Evolutionary conservation across 2,797 vertebrate species (phyloP).

Genomic region (Pitangus sulphuratus): DNA sequence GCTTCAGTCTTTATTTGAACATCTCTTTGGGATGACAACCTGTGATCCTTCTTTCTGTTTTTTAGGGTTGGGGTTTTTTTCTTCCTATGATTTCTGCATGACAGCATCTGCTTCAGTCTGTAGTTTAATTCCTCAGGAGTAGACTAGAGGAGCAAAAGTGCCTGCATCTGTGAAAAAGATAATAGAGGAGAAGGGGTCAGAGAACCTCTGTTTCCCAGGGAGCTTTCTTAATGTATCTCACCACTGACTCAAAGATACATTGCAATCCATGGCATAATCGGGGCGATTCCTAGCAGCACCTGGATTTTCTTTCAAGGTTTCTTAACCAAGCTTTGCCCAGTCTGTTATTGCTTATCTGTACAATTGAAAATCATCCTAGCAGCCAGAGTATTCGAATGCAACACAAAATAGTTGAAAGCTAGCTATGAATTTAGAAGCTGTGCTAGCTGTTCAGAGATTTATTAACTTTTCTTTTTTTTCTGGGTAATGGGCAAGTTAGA

Average conservation of each 20-base stretch:
- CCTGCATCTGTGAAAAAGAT: background rate
- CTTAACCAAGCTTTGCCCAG: background rate
- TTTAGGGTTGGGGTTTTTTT: background rate
- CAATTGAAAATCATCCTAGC: background rate
- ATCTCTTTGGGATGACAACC: background rate
- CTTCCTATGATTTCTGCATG: background rate
- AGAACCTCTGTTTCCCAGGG: background rate
- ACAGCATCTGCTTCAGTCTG: background rate
- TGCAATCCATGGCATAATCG: background rate
- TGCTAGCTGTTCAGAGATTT: background rate
- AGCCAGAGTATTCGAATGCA: background rate
- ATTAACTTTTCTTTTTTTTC: background rate
- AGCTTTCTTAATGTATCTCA: background rate
- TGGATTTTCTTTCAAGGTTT: slow-evolving; percentile 36
- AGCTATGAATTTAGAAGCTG: slow-evolving; percentile 31
- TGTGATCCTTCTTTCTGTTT: background rate
- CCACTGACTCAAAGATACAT: background rate
- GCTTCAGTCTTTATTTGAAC: background rate
- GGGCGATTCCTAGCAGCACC: background rate
- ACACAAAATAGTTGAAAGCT: slow-evolving; percentile 23
- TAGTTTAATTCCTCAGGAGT: background rate
- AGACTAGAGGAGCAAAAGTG: background rate
- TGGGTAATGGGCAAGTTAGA: slow-evolving; percentile 15
- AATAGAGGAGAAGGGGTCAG: background rate
- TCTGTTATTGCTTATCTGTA: slow-evolving; percentile 4